phyloP scores from a whole-genome alignment of 35 echinoderm and acorn worm genomes.

The Ophioderma brevispina region DNA sequence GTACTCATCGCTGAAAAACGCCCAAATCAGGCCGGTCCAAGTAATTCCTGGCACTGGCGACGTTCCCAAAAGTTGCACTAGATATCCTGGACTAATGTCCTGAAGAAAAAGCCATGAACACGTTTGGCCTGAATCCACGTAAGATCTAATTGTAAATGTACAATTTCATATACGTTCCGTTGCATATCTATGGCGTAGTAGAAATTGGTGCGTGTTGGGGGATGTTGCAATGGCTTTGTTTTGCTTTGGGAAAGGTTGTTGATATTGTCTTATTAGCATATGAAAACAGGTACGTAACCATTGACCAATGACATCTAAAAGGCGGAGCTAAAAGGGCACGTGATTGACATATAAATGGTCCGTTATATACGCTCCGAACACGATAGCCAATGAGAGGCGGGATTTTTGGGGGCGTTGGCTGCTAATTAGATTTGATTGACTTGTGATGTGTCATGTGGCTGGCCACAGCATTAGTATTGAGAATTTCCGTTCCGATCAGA shows the following conservation, averaged over 20 bases:
- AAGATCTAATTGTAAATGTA: not conserved
- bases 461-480: not conserved
- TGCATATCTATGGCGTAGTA: slow-evolving; percentile 79
- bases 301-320: not conserved
- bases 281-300: slow-evolving; percentile 33
- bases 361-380: not conserved
- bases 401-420: not conserved
- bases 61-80: slow-evolving; percentile 28
- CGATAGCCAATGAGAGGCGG: not conserved
- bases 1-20: slow-evolving; percentile 57
- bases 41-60: slow-evolving; percentile 27
- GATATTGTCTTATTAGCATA: slow-evolving; percentile 55
- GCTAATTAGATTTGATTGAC: slow-evolving; percentile 5
- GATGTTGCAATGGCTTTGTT: slow-evolving; percentile 68
- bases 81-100: slow-evolving; percentile 31
- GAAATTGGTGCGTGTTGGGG: slow-evolving; percentile 50
- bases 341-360: not conserved
- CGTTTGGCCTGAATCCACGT: slow-evolving; percentile 59
- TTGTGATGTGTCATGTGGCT: not conserved
- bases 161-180: not conserved
- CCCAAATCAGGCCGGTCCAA: slow-evolving; percentile 27
- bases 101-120: slow-evolving; percentile 41
- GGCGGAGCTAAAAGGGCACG: not conserved
- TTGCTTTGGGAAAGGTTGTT: slow-evolving; percentile 26
- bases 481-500: slow-evolving; percentile 27